Evolutionary conservation across 2,888 invertebrate species (phyloP), one percentile per base, ranked within the genome.

Genomic region (Mycogona germanica): DNA sequence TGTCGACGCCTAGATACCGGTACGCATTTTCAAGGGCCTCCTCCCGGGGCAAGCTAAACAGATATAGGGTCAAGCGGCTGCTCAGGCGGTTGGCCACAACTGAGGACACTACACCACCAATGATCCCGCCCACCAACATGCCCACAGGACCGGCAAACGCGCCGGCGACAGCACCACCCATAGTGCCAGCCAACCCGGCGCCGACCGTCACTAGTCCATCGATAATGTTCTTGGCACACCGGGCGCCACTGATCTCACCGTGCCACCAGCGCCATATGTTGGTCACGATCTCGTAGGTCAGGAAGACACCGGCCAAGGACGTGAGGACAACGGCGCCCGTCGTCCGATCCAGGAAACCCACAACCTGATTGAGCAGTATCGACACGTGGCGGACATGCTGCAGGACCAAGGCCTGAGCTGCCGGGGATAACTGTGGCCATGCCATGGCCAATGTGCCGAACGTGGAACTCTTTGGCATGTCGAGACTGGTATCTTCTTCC

Each of bases 1-100:
- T 47, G 29, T 2, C 4, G 9, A 47, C 32, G n/a, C 47, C 47
- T 4, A 47, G 29, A 12, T 32, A 30, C 7, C 7, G 28, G 32
- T 47, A 47, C 4, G 47, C 47, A 12, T 47, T 47, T 29, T 47
- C 47, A 28, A 47, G 25, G 23, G 44, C 44, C 21, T 47, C 47
- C 5, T 12, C 14, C 21, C 30, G 28, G 2, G 47, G 47, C 1
- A 47, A 30, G 17, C 32, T 19, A 32, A 47, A 30, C 21, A 47
- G 14, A 25, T n/a, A 47, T 12, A 30, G 47, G 2, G 47, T 47
- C 30, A 30, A 3, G n/a, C 47, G 14, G 21, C 30, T 32, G 32
- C 29, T 30, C 2, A 32, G 0, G 5, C 3, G 4, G 19, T 30
- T 47, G 17, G 19, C 19, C 14, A 19, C 19, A 17, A 23, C 3